Percentiles rank a stretch among this genome's conserved stretches.
These are phyloP conservation scores for Pomacea canaliculata DNA, from an alignment of 2,888 invertebrate species.

Conservation along the genomic window DNA sequence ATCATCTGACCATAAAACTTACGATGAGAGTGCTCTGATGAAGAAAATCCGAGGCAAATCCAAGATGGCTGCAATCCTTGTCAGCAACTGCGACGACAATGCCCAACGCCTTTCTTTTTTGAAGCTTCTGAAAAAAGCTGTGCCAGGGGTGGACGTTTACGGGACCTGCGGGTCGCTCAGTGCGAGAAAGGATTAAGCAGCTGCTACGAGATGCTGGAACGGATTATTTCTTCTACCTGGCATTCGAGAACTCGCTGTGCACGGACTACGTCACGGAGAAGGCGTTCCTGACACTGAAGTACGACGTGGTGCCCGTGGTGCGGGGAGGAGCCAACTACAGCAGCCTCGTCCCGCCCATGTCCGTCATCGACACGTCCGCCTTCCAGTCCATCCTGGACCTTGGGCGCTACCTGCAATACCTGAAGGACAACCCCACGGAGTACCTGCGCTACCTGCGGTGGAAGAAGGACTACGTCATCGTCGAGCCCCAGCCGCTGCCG, in stretches of 20 bases:
- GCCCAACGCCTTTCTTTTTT: neutral
- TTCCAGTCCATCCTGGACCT: neutral
- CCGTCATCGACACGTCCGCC: neutral
- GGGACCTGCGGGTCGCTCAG: neutral
- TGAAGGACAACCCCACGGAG: neutral
- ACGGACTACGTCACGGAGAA: neutral
- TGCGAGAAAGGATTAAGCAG: neutral
- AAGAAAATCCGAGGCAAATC: neutral
- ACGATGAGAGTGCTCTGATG: neutral
- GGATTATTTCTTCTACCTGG: neutral
- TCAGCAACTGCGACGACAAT: neutral
- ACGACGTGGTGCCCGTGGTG: neutral
- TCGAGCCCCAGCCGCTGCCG: slow-evolving; percentile 10
- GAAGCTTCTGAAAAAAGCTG: neutral
- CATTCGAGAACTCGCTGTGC: neutral
- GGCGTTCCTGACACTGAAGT: neutral
- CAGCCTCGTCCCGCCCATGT: neutral
- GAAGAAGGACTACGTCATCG: neutral
- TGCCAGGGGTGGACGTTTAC: neutral
- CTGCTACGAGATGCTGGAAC: neutral
- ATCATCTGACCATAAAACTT: neutral
- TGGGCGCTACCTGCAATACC: neutral
- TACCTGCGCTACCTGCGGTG: slow-evolving; percentile 2
- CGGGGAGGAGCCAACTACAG: neutral
- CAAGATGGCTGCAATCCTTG: neutral